Percentiles rank a stretch among this genome's conserved stretches.
Conservation (phyloP, 2,797 vertebrate species). For the Peromyscus aztecus region DNA sequence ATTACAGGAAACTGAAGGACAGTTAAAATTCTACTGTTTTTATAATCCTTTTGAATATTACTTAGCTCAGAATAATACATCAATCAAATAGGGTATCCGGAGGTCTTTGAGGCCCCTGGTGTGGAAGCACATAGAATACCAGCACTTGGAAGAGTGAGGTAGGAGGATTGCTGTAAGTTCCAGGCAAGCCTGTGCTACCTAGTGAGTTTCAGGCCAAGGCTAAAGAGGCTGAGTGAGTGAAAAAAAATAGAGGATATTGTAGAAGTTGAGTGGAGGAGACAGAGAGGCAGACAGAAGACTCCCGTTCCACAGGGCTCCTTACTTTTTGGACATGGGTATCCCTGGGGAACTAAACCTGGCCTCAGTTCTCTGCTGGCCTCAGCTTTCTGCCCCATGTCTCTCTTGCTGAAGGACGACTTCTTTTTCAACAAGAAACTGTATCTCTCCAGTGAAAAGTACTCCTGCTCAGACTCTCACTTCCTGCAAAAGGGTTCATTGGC, state of each 20-base stretch:
- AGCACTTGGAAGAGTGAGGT: neutral
- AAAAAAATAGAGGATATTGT: neutral
- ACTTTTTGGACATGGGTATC: neutral
- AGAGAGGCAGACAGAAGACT: neutral
- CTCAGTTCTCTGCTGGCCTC: neutral
- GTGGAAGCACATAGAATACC: neutral
- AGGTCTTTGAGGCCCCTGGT: neutral
- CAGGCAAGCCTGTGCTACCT: neutral
- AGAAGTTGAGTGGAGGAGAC: neutral
- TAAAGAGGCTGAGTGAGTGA: neutral
- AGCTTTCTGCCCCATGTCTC: neutral
- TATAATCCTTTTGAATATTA: neutral
- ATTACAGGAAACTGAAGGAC: neutral
- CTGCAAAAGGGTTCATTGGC: neutral
- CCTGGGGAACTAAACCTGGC: neutral
- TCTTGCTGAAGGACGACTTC: neutral
- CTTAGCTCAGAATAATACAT: neutral
- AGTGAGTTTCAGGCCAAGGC: neutral
- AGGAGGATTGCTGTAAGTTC: neutral
- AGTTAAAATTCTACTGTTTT: neutral
- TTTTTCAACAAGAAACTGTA: neutral
- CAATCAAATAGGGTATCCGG: neutral
- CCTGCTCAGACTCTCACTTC: neutral
- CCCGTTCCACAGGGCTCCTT: rapidly evolving
- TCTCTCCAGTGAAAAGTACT: neutral